Base-by-base conservation (phyloP, 2,113 vertebrate genomes). In the Riparia riparia region DNA sequence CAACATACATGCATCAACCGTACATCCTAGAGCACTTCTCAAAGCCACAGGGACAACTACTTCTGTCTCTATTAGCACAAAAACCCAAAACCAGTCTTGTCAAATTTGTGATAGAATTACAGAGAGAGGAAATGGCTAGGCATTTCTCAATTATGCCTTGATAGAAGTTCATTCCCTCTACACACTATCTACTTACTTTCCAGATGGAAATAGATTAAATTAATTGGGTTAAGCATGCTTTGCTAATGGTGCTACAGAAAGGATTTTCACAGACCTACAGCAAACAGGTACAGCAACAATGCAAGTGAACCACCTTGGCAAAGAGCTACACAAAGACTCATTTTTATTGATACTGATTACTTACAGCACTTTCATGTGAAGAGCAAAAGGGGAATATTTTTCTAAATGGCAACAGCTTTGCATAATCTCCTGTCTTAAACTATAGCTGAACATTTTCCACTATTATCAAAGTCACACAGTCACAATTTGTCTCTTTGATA, bases 191-290 rank as follows among this genome's bases (percentile, higher is more conserved):
- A 66, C 47, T 94, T 82, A 85, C 28, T 74, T 92, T 89, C 68
- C 56, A 81, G 68, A 90, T 90, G 45, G 71, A 95, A 97, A 81
- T 12, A 84, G 72, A 69, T 86, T 74, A 87, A 83, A 89, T 88
- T 87, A 89, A 91, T 82, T 53, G 42, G 14, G 20, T 79, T 66
- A 82, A 90, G 31, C 18, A 12, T 44, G 26, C 74, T 81, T 92
- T 56, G 22, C 63, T 91, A 74, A 78, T 49, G 64, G 44, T 56
- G 39, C 29, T 80, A 15, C n/a, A 82, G 39, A 81, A 74, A 64
- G 31, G 45, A 17, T 51, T 57, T 44, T 44, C 57, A 65, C 28
- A 89, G 69, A 77, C 15, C 57, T 87, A 44, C 6, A 60, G 5
- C 9, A 18, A 76, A 58, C 37, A 86, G 42, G 63, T 87, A 90